phyloP scores from a whole-genome alignment of 2,888 invertebrate genomes.

The Amaurobius ferox region DNA sequence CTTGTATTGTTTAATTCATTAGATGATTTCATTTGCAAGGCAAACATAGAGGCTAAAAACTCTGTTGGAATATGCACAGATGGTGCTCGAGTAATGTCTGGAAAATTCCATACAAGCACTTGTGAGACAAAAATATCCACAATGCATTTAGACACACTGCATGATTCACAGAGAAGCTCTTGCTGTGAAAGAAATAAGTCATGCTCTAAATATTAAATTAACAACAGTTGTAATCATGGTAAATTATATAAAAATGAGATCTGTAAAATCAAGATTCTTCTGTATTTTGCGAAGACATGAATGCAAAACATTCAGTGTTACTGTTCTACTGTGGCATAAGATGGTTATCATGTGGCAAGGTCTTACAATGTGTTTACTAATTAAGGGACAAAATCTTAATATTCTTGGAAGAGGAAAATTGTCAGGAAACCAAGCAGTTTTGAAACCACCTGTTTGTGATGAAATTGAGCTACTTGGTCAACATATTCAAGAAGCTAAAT shows the following conservation, averaged over 20 bases:
- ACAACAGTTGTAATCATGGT: too few relatives aligned
- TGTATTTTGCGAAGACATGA: conserved; percentile 9
- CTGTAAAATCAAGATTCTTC: conserved; percentile 23
- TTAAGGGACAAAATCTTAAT: neutral
- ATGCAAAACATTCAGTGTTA: conserved; percentile 2
- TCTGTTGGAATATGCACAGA: conserved; percentile 55
- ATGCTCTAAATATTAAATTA: neutral
- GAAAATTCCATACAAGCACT: conserved; percentile 15
- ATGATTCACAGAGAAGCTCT: conserved; percentile 21
- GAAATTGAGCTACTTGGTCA: too few relatives aligned
- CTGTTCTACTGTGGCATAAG: neutral
- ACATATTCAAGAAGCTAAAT: too few relatives aligned
- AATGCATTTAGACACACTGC: conserved; percentile 4
- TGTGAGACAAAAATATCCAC: conserved; percentile 22
- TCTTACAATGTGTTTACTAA: conserved; percentile 19
- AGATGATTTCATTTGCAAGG: conserved; percentile 43
- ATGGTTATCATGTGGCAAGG: conserved; percentile 31
- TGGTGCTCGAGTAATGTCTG: conserved; percentile 44
- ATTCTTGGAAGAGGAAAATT: neutral
- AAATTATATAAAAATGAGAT: too few relatives aligned
- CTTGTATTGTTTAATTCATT: too few relatives aligned
- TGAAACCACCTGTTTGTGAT: too few relatives aligned
- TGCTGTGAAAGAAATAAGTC: conserved; percentile 4
- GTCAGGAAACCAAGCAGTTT: too few relatives aligned
- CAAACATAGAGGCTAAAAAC: conserved; percentile 48